Evolutionary conservation across 1,140 invertebrate genomes (phyloP).

Genomic region (Bactericera cockerelli): DNA sequence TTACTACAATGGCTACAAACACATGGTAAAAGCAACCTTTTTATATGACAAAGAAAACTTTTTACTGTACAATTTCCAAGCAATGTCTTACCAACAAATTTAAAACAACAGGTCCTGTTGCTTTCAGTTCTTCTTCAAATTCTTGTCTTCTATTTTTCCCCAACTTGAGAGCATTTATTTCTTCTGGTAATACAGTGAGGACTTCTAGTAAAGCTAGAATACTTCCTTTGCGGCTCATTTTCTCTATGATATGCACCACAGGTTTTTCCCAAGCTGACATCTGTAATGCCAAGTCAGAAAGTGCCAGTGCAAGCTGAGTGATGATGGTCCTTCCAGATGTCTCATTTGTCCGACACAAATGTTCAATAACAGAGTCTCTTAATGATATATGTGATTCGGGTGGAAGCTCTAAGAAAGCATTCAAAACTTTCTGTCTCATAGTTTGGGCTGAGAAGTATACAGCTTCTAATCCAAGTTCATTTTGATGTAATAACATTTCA

Average conservation of each 20-base stretch:
- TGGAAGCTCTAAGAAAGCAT: conserved; percentile 86
- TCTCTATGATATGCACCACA: conserved; percentile 65
- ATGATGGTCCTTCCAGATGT: conserved; percentile 71
- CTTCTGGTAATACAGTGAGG: conserved; percentile 88
- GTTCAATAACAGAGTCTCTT: conserved; percentile 78
- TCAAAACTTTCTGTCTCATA: conserved; percentile 87
- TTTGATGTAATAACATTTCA: conserved; percentile 56
- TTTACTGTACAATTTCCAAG: too few species aligned
- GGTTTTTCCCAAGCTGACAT: conserved; percentile 86
- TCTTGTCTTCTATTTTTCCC: conserved; percentile 79
- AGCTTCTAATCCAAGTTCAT: conserved; percentile 72
- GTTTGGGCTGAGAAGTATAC: conserved; percentile 98
- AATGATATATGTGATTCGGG: conserved; percentile 64
- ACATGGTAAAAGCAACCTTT: too few species aligned
- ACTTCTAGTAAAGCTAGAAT: conserved; percentile 77
- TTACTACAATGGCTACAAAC: too few species aligned
- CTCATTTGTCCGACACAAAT: conserved; percentile 69
- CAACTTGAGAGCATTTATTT: conserved; percentile 73
- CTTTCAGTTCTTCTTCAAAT: conserved; percentile 54
- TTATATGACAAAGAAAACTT: too few species aligned
- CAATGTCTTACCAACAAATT: conserved; percentile 64
- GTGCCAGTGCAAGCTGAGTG: conserved; percentile 79
- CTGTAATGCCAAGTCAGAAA: conserved; percentile 86
- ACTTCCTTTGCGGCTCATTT: conserved; percentile 38
- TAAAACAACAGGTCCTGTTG: conserved; percentile 44